Evolutionary conservation across 2,797 vertebrate species (phyloP).

Genomic region (Chloroceryle inda): DNA sequence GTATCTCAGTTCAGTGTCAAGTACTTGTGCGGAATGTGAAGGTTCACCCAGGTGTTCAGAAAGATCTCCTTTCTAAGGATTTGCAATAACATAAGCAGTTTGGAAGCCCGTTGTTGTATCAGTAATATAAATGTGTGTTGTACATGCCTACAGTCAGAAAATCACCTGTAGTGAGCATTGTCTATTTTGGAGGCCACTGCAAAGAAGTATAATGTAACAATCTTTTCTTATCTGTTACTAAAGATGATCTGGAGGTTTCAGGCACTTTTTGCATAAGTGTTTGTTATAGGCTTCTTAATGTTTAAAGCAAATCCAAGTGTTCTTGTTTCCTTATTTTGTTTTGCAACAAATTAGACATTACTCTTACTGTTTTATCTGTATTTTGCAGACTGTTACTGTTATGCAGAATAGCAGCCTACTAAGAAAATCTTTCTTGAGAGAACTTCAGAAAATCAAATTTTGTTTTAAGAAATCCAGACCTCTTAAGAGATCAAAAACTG

Average conservation of each 20-base stretch:
- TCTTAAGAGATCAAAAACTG: not conserved
- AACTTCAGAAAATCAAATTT: not conserved
- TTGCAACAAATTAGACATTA: not conserved
- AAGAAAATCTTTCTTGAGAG: not conserved
- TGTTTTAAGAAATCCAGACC: not conserved
- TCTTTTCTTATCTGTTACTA: not conserved
- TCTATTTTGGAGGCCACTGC: not conserved
- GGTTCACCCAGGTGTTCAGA: not conserved
- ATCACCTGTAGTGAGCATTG: not conserved
- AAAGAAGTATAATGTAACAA: not conserved
- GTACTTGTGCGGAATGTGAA: not conserved
- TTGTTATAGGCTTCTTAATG: not conserved
- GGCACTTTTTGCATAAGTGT: not conserved
- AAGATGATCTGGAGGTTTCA: not conserved
- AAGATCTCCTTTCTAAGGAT: conserved; percentile 7
- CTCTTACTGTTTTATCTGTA: not conserved
- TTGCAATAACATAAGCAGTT: not conserved
- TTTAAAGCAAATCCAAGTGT: not conserved
- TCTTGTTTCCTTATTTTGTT: not conserved
- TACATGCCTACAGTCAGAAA: not conserved
- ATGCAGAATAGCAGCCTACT: not conserved
- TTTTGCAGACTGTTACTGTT: not conserved
- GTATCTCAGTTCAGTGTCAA: not conserved
- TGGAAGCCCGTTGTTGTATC: not conserved
- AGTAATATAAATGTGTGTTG: not conserved